Evolutionary conservation across 35 echinoderm and acorn worm species (phyloP), one percentile per base, ranked within the genome.

Genomic region (Apostichopus japonicus): DNA sequence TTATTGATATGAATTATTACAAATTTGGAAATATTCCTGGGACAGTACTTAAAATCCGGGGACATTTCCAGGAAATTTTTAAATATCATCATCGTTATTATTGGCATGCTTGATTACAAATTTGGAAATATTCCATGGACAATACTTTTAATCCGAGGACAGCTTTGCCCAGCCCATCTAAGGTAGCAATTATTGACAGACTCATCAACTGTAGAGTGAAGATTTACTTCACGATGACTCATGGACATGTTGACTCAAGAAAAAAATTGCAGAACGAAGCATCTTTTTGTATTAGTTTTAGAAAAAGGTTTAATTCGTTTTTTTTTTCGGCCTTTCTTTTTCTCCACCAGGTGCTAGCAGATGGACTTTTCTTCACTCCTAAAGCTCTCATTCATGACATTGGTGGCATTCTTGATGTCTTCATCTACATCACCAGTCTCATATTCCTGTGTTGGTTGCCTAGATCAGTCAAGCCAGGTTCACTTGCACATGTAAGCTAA

Each of bases 281-380:
- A 44, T 44, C 33, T 2, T 78, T 8, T 11, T 23, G 21, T 44
- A 78, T 78, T 78, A 78, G 13, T 61, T 61, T 8, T 8, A 10
- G 7, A 11, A 61, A 61, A 61, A 61, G 7, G 57, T 13, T 61
- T 10, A 61, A 61, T 61, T 61, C 8, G 57, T 61, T 10, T 44
- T 44, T 33, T 33, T 44, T 90, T 53, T 55, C 19, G 57, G 58
- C 59, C 19, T 89, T 67, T 89, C 2, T 72, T 27, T 11, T 19
- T n/a, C 80, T 24, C 54, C 55, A 14, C 5, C 79, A 99, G 97
- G 84, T 96, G 24, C 63, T 99, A 63, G 97, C 97, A 15, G 95
- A 99, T 82, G 97, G 97, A 15, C 33, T 99, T 67, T 99, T 99
- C 90, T 99, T 99, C 67, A 99, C 97, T 11, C 97, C 97, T 4